Conservation (phyloP, 2,888 invertebrate species). For the Pollenia griseotomentosa region DNA sequence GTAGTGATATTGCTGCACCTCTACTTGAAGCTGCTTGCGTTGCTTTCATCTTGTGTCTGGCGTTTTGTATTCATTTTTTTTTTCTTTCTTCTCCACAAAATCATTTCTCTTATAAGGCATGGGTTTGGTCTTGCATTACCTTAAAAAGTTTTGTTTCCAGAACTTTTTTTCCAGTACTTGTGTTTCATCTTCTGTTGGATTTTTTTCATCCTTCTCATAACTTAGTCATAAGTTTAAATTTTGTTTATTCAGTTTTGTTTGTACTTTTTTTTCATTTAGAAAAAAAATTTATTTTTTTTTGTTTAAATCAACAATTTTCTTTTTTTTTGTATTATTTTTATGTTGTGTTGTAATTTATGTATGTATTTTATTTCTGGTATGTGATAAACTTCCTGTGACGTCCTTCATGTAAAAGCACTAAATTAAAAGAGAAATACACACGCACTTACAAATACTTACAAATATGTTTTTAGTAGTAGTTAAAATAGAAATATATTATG, state of each 20-base stretch:
- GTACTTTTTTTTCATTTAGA: constrained; percentile 32
- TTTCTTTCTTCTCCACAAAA: constrained; percentile 49
- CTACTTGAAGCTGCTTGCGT: constrained; percentile 60
- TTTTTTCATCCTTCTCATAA: constrained; percentile 72
- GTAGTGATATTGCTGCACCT: constrained; percentile 68
- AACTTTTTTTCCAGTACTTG: constrained; percentile 47
- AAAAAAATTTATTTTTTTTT: constrained; percentile 8
- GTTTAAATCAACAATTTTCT: constrained; percentile 29
- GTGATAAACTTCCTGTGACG: constrained; percentile 74
- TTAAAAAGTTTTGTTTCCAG: constrained; percentile 67
- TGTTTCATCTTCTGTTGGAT: constrained; percentile 57
- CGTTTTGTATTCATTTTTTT: constrained; percentile 52
- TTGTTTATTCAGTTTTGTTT: constrained; percentile 71
- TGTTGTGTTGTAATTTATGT: constrained; percentile 70
- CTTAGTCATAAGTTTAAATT: constrained; percentile 73
- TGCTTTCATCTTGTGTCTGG: constrained; percentile 72
- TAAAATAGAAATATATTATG: not conserved
- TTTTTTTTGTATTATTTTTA: constrained; percentile 46
- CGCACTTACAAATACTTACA: constrained; percentile 6
- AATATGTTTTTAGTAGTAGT: no score
- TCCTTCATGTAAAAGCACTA: constrained; percentile 64
- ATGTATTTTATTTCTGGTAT: constrained; percentile 72
- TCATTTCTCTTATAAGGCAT: constrained; percentile 70
- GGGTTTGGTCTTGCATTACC: constrained; percentile 74
- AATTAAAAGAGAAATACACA: constrained; percentile 18